A percentile compares a stretch with the other conserved stretches of the same genome.
Evolutionary conservation across 2,888 invertebrate genomes (phyloP).

Genomic region (Seladonia tumulorum): DNA sequence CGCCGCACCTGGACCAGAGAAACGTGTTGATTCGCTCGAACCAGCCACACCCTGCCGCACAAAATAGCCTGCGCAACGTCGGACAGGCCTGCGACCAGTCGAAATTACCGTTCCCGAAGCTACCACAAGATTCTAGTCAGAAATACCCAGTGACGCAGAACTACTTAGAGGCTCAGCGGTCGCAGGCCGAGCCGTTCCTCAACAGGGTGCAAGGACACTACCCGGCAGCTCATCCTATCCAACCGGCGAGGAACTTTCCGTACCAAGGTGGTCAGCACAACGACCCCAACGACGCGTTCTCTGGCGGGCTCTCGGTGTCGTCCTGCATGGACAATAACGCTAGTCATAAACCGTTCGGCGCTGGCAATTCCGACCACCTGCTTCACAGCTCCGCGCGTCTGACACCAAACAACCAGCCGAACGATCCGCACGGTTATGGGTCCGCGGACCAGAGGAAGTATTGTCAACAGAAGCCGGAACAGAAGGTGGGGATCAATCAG

Average conservation of each 20-base stretch:
- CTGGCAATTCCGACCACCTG: slow-evolving; percentile 59
- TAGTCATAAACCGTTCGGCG: slow-evolving; percentile 61
- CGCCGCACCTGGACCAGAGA: slow-evolving; percentile 73
- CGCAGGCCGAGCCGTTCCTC: slow-evolving; percentile 69
- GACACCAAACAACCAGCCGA: slow-evolving; percentile 56
- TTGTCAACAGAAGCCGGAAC: slow-evolving; percentile 66
- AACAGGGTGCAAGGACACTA: slow-evolving; percentile 69
- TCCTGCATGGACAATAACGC: slow-evolving; percentile 60
- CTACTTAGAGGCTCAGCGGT: slow-evolving; percentile 70
- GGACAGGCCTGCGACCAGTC: slow-evolving; percentile 68
- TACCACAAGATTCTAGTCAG: slow-evolving; percentile 67
- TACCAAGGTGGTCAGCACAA: slow-evolving; percentile 63
- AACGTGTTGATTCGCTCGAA: slow-evolving; percentile 66
- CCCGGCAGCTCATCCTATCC: slow-evolving; percentile 62
- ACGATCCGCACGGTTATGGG: slow-evolving; percentile 55
- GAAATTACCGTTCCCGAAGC: slow-evolving; percentile 66
- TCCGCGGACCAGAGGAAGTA: slow-evolving; percentile 68
- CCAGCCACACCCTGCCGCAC: slow-evolving; percentile 51
- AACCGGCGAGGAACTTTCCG: slow-evolving; percentile 52
- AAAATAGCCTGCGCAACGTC: slow-evolving; percentile 67
- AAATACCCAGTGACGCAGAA: slow-evolving; percentile 73
- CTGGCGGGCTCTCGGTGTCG: slow-evolving; percentile 48
- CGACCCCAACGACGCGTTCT: slow-evolving; percentile 55
- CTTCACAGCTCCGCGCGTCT: slow-evolving; percentile 66
- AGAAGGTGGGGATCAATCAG: slow-evolving; percentile 65